Evolutionary conservation across 2,113 vertebrate genomes (phyloP).

Genomic region (Brienomyrus brachyistius): DNA sequence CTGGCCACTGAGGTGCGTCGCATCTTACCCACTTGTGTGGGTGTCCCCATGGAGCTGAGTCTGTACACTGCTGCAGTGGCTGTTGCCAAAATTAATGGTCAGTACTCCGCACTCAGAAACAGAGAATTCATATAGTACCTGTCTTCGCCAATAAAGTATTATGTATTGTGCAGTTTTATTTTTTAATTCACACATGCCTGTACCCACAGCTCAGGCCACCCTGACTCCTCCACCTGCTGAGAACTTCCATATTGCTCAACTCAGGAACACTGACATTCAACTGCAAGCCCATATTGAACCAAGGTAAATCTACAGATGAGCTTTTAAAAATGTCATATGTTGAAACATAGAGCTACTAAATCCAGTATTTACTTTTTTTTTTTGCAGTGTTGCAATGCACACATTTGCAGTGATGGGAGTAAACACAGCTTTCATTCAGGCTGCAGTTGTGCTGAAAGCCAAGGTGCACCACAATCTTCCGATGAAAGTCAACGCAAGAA

Average conservation of each 20-base stretch:
- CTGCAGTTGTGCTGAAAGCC: slow-evolving; percentile 52
- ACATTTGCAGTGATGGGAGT: slow-evolving; percentile 65
- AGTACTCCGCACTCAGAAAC: not conserved
- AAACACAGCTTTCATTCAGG: slow-evolving; percentile 67
- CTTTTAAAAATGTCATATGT: not conserved
- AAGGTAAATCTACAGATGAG: slow-evolving; percentile 39
- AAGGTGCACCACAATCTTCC: too few species aligned
- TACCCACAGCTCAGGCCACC: slow-evolving; percentile 41
- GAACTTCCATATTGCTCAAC: slow-evolving; percentile 34
- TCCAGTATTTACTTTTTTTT: slow-evolving; percentile 18
- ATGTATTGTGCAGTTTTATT: not conserved
- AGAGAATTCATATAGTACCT: not conserved
- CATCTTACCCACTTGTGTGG: too few species aligned
- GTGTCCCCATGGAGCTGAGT: too few species aligned
- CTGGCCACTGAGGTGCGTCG: too few species aligned
- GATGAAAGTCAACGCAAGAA: too few species aligned
- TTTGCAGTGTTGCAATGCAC: slow-evolving; percentile 55
- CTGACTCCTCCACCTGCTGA: slow-evolving; percentile 46
- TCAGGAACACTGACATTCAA: slow-evolving; percentile 47
- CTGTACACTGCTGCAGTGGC: too few species aligned
- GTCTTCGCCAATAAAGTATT: not conserved
- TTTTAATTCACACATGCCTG: not conserved
- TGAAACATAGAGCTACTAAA: not conserved
- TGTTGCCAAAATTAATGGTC: too few species aligned
- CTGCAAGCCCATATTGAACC: slow-evolving; percentile 52